Conservation (phyloP, 2,797 vertebrate species). For the Bovichtus diacanthus region DNA sequence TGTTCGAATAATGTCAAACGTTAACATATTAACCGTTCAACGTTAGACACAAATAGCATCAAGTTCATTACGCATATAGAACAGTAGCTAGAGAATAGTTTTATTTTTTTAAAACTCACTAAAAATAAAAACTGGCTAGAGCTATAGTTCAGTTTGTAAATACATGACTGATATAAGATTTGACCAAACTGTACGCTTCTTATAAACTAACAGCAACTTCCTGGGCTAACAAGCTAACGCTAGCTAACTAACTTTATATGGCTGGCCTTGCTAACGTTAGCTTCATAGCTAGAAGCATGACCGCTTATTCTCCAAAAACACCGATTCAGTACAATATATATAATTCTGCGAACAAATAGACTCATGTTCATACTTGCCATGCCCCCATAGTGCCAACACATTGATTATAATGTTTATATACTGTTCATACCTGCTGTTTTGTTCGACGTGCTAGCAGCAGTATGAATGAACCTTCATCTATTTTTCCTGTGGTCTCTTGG, state of each 20-base stretch:
- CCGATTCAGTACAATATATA: background rate
- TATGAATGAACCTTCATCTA: background rate
- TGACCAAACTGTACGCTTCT: background rate
- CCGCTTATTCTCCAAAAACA: background rate
- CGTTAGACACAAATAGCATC: background rate
- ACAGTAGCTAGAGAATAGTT: too few species aligned
- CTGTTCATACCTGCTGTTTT: slow-evolving; percentile 36
- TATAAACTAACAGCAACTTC: background rate
- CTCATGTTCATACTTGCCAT: fast-evolving
- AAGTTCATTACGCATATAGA: background rate
- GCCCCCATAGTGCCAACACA: fast-evolving
- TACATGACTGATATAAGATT: background rate
- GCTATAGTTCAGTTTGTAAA: background rate
- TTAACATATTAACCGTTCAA: background rate
- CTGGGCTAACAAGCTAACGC: background rate
- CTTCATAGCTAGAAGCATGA: background rate
- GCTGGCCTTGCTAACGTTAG: slow-evolving; percentile 9
- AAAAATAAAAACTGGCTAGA: background rate
- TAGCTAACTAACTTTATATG: background rate
- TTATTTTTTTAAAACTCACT: too few species aligned
- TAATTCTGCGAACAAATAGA: background rate
- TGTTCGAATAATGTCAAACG: background rate
- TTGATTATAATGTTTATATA: fast-evolving
- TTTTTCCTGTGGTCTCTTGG: background rate
- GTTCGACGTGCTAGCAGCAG: background rate